Evolutionary conservation across 2,888 invertebrate genomes (phyloP), one percentile per base, ranked within the genome.

Genomic region (Sinopyrophorus schimmeli): DNA sequence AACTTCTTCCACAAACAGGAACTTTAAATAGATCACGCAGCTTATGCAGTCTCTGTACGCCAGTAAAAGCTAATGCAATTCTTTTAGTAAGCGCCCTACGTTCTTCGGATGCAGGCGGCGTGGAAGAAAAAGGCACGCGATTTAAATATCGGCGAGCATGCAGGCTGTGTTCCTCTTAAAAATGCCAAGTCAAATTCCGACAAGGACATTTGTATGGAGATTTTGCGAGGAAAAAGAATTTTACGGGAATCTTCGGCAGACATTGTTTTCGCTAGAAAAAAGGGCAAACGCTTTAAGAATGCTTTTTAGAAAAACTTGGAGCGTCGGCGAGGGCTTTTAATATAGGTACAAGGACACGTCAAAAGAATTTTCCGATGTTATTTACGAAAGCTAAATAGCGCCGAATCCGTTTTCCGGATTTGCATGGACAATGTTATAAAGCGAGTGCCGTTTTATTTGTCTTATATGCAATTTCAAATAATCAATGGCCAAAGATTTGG

Each of bases 161-260:
- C 58, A 54, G 54, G 35, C 38, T 37, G 42, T 44, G 47, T 55
- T 58, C 55, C 53, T 59, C n/a, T 56, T 57, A 59, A 60, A 57
- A 60, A 55, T 57, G 60, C 54, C 58, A 51, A 58, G 55, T 60
- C 59, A 56, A 61, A 60, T 61, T 62, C 64, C 59, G 59, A 61
- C 62, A 65, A 63, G 61, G 57, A 65, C 61, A 67, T 67, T 66
- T 67, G 64, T 67, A 67, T 66, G 66, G 63, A 66, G 62, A 65
- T 65, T 65, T 62, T 55, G 55, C 31, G 43, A 23, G 55, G 55
- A 58, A n/a, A 64, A 57, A 59, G 57, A 64, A 61, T 59, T 64
- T 55, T 57, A 34, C 39, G 44, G 53, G 52, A 52, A 57, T 62
- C 59, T 59, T 37, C 60, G 58, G 49, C 56, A 55, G 53, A 58